Conservation (phyloP, 1,140 invertebrate species). For the Drosophila fuyamai region DNA sequence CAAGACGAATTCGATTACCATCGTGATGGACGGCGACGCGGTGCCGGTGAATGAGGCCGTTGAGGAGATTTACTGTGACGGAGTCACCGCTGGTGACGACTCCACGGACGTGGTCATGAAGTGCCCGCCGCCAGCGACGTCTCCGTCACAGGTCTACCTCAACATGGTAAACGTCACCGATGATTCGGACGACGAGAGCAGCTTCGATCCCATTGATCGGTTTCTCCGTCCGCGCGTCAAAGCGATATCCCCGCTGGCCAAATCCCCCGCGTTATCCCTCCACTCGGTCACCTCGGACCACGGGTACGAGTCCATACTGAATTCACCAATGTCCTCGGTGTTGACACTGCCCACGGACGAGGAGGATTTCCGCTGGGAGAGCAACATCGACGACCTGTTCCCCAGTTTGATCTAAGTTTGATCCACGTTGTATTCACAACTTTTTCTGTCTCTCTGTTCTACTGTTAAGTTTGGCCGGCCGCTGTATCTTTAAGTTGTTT, state of each 20-base stretch:
- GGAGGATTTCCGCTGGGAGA: constrained; percentile 74
- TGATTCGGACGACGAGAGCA: constrained; percentile 84
- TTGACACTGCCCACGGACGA: constrained; percentile 39
- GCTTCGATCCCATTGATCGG: constrained; percentile 77
- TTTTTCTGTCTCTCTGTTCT: constrained; percentile 48
- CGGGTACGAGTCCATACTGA: constrained; percentile 86
- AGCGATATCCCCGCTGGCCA: constrained; percentile 72
- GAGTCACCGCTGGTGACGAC: constrained; percentile 57
- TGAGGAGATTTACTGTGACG: constrained; percentile 80
- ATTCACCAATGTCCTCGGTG: constrained; percentile 84
- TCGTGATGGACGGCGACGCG: constrained; percentile 88
- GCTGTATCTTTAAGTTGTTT: constrained; percentile 55
- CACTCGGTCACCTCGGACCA: constrained; percentile 85
- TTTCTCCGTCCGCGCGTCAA: constrained; percentile 80
- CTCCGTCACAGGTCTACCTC: constrained; percentile 82
- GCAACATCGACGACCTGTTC: constrained; percentile 76
- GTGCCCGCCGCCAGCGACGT: constrained; percentile 81
- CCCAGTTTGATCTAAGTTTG: constrained; percentile 75
- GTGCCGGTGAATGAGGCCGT: constrained; percentile 86
- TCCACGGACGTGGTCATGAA: constrained; percentile 71
- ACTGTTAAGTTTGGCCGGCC: constrained; percentile 64
- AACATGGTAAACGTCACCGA: constrained; percentile 84
- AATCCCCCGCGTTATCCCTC: constrained; percentile 74
- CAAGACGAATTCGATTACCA: constrained; percentile 89
- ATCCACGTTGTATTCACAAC: constrained; percentile 19